Evolutionary conservation across 2,113 vertebrate genomes (phyloP), one percentile per base, ranked within the genome.

Genomic region (Planiliza haematocheilus): DNA sequence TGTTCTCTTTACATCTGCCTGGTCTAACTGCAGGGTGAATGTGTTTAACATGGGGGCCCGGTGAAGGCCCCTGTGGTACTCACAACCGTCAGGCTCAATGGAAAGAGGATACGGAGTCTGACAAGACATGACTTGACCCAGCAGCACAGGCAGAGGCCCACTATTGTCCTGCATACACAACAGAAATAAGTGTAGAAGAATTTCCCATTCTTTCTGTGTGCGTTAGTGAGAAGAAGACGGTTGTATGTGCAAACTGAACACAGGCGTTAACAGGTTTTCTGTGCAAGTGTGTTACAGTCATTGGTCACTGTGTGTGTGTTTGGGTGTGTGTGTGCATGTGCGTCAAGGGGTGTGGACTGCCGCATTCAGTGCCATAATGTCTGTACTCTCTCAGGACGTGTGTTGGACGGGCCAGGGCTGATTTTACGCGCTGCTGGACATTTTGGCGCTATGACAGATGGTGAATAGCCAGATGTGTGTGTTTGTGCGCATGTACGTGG

Each of bases 61-160:
- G 37, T 53, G 20, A 13, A 69, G 68, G 69, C 72, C 79, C 86
- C 82, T 66, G 24, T 73, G 45, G 78, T 84, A 58, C 76, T 62
- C 61, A 14, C 43, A 74, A 74, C 65, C 59, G 39, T 80, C 77
- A 75, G 63, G 48, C 67, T 82, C 43, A 56, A 58, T 70, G 78
- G 90, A 87, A 92, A 93, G 79, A 81, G 63, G 88, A 93, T 90
- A 80, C 79, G 79, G 61, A 30, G 83, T 79, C 82, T 86, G 84
- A 93, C 91, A 92, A 91, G 91, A 89, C 88, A 75, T 59, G 86
- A 86, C 91, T 88, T 88, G 92, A 90, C 79, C 85, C 70, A 77
- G 59, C 38, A 67, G 63, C 70, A 38, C 59, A 67, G 69, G 65
- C 82, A 84, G 69, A 76, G 85, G 49, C 64, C 49, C 9, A 21